Evolutionary conservation across 2,888 invertebrate species (phyloP).

Genomic region (Trichacis sp.): DNA sequence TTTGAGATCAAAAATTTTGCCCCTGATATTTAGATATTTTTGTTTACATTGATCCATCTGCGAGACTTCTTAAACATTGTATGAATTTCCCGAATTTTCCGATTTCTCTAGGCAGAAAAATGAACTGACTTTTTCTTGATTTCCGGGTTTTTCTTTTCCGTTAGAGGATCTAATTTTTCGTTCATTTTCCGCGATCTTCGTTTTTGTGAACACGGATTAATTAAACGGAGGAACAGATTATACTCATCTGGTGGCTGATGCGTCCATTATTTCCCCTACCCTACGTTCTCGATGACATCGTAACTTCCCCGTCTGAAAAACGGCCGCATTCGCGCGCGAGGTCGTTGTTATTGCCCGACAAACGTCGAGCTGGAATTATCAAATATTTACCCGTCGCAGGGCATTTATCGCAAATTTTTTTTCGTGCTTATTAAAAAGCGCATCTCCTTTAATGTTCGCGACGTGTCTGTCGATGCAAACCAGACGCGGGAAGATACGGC

Average conservation of each 20-base stretch:
- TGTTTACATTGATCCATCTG: too few species aligned
- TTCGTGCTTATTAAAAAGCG: background rate
- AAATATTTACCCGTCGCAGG: constrained; percentile 22
- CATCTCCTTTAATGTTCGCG: constrained; percentile 67
- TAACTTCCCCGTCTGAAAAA: constrained; percentile 59
- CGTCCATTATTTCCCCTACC: constrained; percentile 35
- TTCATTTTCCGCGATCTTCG: constrained; percentile 30
- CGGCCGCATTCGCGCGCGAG: constrained; percentile 35
- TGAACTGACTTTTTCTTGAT: too few species aligned
- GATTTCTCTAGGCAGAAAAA: too few species aligned
- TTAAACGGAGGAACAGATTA: constrained; percentile 63
- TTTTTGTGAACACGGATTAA: constrained; percentile 60
- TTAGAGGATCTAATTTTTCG: too few species aligned
- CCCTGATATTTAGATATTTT: too few species aligned
- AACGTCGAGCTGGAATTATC: constrained; percentile 37
- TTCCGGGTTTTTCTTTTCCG: too few species aligned
- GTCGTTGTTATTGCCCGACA: constrained; percentile 36
- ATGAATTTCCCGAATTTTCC: too few species aligned
- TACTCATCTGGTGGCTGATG: constrained; percentile 49
- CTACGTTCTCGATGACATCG: constrained; percentile 54
- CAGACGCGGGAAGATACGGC: constrained; percentile 62
- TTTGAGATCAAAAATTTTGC: too few species aligned
- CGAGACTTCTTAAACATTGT: too few species aligned
- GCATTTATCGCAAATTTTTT: background rate
- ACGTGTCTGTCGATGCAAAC: constrained; percentile 61